phyloP scores from a whole-genome alignment of 2,888 invertebrate genomes.

The Drosophila neutralis region DNA sequence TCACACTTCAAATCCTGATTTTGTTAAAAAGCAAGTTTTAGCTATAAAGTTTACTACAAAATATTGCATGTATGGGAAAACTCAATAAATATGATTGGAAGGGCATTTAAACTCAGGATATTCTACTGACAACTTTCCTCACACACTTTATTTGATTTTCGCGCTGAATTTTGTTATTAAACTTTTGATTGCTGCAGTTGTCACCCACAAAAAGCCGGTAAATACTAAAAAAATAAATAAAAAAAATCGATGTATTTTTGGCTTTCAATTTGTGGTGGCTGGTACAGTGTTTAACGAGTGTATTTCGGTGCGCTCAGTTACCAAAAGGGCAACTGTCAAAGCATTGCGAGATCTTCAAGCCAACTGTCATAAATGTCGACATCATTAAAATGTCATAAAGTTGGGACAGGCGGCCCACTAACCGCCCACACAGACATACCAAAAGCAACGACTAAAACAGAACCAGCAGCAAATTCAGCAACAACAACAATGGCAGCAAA shows the following conservation, averaged over 20 bases:
- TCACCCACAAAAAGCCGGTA: slow-evolving; percentile 14
- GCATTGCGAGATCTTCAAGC: slow-evolving; percentile 65
- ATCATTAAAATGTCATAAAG: slow-evolving; percentile 77
- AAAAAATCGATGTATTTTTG: slow-evolving; percentile 30
- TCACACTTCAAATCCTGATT: neutral
- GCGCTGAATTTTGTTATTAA: slow-evolving; percentile 28
- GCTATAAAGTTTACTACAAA: neutral
- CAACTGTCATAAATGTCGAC: slow-evolving; percentile 75
- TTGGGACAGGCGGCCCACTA: slow-evolving; percentile 28
- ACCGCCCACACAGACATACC: slow-evolving; percentile 21
- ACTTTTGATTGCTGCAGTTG: slow-evolving; percentile 48
- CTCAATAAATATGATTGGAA: neutral
- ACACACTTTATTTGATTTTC: slow-evolving; percentile 2
- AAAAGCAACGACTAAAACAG: slow-evolving; percentile 10
- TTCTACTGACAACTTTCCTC: neutral
- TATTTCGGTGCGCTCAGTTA: slow-evolving; percentile 31
- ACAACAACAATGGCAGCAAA: slow-evolving; percentile 15
- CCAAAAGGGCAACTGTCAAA: slow-evolving; percentile 63
- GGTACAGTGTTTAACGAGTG: slow-evolving; percentile 28
- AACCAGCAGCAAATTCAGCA: neutral
- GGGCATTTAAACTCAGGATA: neutral
- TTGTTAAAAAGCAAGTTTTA: neutral
- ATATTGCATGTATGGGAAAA: too few species aligned
- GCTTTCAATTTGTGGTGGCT: slow-evolving; percentile 47
- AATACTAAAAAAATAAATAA: neutral